phyloP scores from a whole-genome alignment of 1,140 invertebrate species.

The Drosophila mojavensis region DNA sequence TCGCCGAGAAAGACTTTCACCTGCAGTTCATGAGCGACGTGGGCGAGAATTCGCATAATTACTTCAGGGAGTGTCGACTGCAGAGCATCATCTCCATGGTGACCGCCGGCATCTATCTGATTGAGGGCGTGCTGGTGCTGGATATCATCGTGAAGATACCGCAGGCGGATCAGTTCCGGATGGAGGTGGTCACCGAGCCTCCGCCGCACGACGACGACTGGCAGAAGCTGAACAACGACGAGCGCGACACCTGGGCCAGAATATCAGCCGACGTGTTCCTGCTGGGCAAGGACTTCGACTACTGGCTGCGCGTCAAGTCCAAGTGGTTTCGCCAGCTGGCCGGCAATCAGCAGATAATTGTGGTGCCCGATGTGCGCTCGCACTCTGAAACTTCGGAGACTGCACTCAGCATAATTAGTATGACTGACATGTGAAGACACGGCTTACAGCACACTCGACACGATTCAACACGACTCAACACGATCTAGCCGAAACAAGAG shows the following conservation, averaged over 20 bases:
- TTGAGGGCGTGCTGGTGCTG: constrained; percentile 18
- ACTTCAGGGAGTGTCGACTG: constrained; percentile 21
- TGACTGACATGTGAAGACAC: too few relatives aligned
- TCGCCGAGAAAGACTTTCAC: constrained; percentile 41
- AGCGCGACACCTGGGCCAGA: constrained; percentile 19
- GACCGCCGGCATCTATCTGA: neutral
- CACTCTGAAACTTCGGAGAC: too few relatives aligned
- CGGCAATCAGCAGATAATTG: neutral
- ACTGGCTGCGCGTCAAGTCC: constrained; percentile 21
- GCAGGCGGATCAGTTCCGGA: constrained; percentile 1
- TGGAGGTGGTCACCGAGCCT: neutral
- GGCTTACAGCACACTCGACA: too few relatives aligned
- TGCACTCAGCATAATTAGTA: too few relatives aligned
- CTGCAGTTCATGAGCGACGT: constrained; percentile 29
- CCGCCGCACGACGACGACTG: neutral
- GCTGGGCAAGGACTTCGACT: constrained; percentile 18
- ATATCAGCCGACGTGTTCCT: constrained; percentile 33
- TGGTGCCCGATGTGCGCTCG: neutral
- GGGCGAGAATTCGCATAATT: constrained; percentile 25
- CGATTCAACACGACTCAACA: too few relatives aligned
- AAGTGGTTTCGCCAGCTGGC: constrained; percentile 33
- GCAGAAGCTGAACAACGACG: neutral
- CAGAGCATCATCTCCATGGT: constrained; percentile 19
- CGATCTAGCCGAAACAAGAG: too few relatives aligned
- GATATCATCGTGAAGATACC: constrained; percentile 30